Evolutionary conservation across 2,888 invertebrate species (phyloP).

Genomic region (Pinctada fucata): DNA sequence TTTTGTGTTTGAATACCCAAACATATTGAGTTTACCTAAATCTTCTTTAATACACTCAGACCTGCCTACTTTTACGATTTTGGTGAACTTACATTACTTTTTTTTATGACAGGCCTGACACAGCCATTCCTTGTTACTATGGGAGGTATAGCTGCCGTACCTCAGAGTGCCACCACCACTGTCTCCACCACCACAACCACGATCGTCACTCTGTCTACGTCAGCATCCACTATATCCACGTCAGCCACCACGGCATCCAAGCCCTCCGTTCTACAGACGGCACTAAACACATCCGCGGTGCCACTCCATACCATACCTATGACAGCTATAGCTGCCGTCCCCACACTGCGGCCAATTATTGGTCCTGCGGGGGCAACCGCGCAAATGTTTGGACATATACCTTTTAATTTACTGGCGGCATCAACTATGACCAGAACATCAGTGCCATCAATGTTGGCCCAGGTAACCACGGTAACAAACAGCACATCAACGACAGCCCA

Average conservation of each 20-base stretch:
- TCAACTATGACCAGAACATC: constrained; percentile 37
- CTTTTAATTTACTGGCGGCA: constrained; percentile 31
- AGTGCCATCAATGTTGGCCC: constrained; percentile 2
- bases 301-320: constrained; percentile 6
- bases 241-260: constrained; percentile 25
- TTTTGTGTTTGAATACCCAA: no score
- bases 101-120: not conserved
- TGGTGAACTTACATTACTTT: no score
- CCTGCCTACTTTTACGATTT: no score
- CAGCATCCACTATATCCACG: constrained; percentile 26
- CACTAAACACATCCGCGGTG: constrained; percentile 26
- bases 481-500: constrained; percentile 14
- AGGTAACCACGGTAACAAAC: not conserved
- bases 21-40: no score
- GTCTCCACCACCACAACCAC: constrained; percentile 20
- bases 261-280: constrained; percentile 14
- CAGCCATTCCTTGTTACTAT: constrained; percentile 6
- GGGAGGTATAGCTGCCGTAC: not conserved
- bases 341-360: constrained; percentile 14
- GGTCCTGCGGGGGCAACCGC: constrained; percentile 11
- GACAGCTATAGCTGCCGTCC: constrained; percentile 18
- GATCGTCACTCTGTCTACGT: constrained; percentile 27
- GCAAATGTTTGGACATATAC: constrained; percentile 30
- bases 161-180: constrained; percentile 8
- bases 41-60: no score